Conservation (phyloP, 2,797 vertebrate genomes). For the Malacoctenus gilli region DNA sequence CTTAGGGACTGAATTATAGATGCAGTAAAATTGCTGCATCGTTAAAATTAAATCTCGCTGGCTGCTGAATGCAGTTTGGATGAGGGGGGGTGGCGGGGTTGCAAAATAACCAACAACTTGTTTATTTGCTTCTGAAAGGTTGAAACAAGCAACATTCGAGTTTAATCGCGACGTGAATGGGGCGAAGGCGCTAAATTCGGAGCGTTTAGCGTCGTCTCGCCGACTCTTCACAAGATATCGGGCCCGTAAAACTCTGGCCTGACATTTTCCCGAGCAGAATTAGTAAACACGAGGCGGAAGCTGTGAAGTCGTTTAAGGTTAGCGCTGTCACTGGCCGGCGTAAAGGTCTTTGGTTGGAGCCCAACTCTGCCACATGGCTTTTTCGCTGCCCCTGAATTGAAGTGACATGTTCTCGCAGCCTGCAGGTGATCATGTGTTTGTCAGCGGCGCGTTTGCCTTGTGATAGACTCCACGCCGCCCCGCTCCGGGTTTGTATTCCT, state of each 20-base stretch:
- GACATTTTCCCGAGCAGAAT: neutral
- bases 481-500: neutral
- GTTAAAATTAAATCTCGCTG: conserved; percentile 12
- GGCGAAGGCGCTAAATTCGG: too few species aligned
- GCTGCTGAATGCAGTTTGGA: conserved; percentile 17
- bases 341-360: conserved; percentile 11
- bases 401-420: conserved; percentile 16
- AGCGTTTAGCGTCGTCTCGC: neutral
- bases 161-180: neutral
- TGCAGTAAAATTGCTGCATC: conserved; percentile 10
- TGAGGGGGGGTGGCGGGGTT: too few species aligned
- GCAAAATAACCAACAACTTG: too few species aligned
- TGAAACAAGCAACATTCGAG: neutral
- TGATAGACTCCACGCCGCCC: conserved; percentile 7
- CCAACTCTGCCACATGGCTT: neutral
- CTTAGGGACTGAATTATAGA: conserved; percentile 12
- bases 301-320: neutral
- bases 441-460: conserved; percentile 8
- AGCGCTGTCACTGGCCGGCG: neutral
- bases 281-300: neutral
- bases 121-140: conserved; percentile 16
- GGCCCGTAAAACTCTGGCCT: neutral
- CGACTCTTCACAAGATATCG: neutral
- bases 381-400: conserved; percentile 8
- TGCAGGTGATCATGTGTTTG: conserved; percentile 37